These are phyloP conservation scores for Oryzias woworae DNA, from an alignment of 2,113 vertebrate genomes.

Conservation along the genomic window DNA sequence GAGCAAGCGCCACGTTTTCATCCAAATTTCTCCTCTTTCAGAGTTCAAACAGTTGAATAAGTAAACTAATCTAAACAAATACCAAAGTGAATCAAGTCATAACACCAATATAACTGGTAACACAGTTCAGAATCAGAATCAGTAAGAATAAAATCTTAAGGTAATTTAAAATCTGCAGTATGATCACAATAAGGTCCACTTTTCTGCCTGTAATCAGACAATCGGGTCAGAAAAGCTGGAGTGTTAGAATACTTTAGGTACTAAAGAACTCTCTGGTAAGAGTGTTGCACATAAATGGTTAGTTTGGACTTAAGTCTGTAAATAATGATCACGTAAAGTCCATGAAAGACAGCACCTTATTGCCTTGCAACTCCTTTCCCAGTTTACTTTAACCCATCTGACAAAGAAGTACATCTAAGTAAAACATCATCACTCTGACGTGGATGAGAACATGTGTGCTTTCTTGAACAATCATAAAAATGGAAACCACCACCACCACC, in stretches of 20 bases:
- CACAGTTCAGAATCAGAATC: not conserved
- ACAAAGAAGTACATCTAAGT: not conserved
- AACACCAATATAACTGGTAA: no score
- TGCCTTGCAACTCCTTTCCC: slow-evolving; percentile 33
- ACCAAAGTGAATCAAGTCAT: not conserved
- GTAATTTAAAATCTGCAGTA: slow-evolving; percentile 1
- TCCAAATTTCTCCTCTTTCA: not conserved
- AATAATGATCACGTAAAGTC: slow-evolving; percentile 1
- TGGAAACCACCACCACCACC: not conserved
- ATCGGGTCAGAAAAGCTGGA: not conserved
- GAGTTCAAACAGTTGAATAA: not conserved
- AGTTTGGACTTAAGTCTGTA: not conserved
- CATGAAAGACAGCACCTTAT: slow-evolving; percentile 42
- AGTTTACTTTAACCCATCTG: slow-evolving; percentile 9
- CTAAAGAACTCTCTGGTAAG: not conserved
- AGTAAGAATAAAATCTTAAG: not conserved
- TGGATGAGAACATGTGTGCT: slow-evolving; percentile 5
- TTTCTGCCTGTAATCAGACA: slow-evolving; percentile 1
- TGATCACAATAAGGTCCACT: not conserved
- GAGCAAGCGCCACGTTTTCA: slow-evolving; percentile 41
- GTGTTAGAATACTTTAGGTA: not conserved
- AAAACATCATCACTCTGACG: slow-evolving; percentile 4
- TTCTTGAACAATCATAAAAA: slow-evolving; percentile 12
- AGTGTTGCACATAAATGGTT: not conserved
- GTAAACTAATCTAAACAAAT: slow-evolving; percentile 2